These are phyloP conservation scores for Danaus plexippus DNA, from an alignment of 1,140 invertebrate genomes.

Conservation along the genomic window DNA sequence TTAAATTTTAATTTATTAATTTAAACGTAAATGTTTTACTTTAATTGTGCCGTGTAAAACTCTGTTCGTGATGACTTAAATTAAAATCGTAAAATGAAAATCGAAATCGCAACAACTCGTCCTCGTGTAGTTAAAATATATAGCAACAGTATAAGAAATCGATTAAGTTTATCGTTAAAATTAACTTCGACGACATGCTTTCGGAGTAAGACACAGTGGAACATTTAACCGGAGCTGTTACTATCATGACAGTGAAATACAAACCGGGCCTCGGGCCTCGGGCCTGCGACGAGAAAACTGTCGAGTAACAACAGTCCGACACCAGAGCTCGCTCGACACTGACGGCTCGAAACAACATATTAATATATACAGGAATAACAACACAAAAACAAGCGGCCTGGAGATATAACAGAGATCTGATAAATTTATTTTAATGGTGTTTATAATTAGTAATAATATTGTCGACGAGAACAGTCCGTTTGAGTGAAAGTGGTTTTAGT, in stretches of 20 bases:
- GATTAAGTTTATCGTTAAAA: slow-evolving; percentile 30
- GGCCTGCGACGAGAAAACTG: slow-evolving; percentile 38
- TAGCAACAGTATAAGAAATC: background rate
- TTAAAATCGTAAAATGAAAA: no score
- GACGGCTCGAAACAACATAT: slow-evolving; percentile 14
- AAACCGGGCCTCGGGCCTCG: slow-evolving; percentile 21
- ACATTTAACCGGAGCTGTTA: slow-evolving; percentile 31
- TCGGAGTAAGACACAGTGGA: slow-evolving; percentile 22
- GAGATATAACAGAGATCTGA: slow-evolving; percentile 9
- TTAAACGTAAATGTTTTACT: no score
- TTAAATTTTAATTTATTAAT: no score
- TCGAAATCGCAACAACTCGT: no score
- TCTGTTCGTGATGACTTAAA: no score
- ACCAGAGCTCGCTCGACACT: slow-evolving; percentile 18
- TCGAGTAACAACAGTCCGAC: slow-evolving; percentile 19
- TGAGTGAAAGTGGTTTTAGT: slow-evolving; percentile 52
- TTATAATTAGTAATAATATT: no score
- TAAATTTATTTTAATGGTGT: no score
- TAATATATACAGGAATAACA: slow-evolving; percentile 3
- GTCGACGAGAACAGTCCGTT: background rate
- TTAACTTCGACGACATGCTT: slow-evolving; percentile 31
- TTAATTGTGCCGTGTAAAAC: no score
- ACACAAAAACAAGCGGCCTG: slow-evolving; percentile 17
- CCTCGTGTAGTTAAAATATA: no score
- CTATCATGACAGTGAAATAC: slow-evolving; percentile 43